phyloP scores from a whole-genome alignment of 1,140 invertebrate species.

The Saccostrea cuccullata region DNA sequence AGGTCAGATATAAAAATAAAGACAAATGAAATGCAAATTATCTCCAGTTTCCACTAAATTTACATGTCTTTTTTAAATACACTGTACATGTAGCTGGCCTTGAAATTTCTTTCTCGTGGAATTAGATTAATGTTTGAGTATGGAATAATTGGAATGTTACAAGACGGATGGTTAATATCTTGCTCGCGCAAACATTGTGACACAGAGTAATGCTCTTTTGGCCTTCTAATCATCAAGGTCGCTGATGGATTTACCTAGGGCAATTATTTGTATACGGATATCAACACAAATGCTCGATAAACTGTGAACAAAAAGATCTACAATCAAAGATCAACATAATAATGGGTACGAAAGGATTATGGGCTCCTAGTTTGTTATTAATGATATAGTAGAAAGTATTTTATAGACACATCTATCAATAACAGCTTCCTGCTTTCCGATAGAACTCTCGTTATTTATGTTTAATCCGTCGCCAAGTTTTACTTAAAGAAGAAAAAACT shows the following conservation, averaged over 20 bases:
- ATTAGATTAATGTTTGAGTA: background rate
- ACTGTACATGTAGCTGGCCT: background rate
- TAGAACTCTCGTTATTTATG: slow-evolving; percentile 12
- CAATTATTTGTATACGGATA: slow-evolving; percentile 1
- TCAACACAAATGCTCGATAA: background rate
- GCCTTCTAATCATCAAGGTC: background rate
- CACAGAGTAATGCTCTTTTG: slow-evolving; percentile 15
- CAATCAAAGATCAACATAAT: slow-evolving; percentile 1
- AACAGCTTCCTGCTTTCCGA: slow-evolving; percentile 1
- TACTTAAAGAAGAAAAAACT: background rate
- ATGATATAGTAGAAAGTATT: background rate
- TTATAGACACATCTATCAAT: background rate
- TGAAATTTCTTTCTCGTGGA: background rate
- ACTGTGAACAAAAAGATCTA: background rate
- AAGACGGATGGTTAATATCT: background rate
- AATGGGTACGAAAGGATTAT: background rate
- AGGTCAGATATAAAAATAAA: no score
- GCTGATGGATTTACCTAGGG: background rate
- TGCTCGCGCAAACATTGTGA: background rate
- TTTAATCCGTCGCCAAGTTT: slow-evolving; percentile 24
- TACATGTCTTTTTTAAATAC: background rate
- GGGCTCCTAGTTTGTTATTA: background rate
- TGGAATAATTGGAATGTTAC: background rate
- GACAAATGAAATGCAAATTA: background rate
- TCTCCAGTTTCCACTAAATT: background rate